These are phyloP conservation scores for Sphaerodactylus townsendi DNA, from an alignment of 2,113 vertebrate genomes.

Conservation along the genomic window DNA sequence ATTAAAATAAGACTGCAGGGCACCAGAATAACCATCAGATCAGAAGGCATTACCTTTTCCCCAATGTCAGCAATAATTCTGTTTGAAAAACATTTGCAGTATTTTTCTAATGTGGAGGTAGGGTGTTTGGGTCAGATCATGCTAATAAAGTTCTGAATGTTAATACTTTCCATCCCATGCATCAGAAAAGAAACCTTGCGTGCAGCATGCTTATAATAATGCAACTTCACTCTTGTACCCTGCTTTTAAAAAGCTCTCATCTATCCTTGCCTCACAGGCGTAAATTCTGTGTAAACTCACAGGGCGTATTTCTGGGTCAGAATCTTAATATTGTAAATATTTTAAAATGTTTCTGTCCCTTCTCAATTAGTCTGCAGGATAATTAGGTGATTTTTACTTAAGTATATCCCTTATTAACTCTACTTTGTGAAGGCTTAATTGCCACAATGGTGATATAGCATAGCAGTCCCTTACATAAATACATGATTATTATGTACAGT, in stretches of 20 bases:
- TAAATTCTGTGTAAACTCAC: background rate
- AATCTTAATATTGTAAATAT: constrained; percentile 56
- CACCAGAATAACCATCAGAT: too few relatives aligned
- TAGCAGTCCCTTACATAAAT: constrained; percentile 91
- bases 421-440: constrained; percentile 81
- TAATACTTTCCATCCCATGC: too few relatives aligned
- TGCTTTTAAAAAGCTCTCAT: background rate
- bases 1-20: too few relatives aligned
- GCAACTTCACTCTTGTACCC: background rate
- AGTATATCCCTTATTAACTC: constrained; percentile 79
- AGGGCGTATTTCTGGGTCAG: background rate
- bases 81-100: too few relatives aligned
- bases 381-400: constrained; percentile 78
- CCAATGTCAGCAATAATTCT: too few relatives aligned
- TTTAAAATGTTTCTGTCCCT: constrained; percentile 48
- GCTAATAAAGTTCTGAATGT: too few relatives aligned
- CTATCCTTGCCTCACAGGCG: background rate
- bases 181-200: background rate
- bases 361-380: constrained; percentile 75
- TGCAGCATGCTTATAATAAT: background rate
- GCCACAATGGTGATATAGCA: constrained; percentile 84
- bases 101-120: too few relatives aligned
- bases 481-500: constrained; percentile 96
- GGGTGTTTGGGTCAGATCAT: too few relatives aligned
- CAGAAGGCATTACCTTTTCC: too few relatives aligned